These are phyloP conservation scores for Rhabdomys dilectus DNA, from an alignment of 2,113 vertebrate species.

Conservation along the genomic window DNA sequence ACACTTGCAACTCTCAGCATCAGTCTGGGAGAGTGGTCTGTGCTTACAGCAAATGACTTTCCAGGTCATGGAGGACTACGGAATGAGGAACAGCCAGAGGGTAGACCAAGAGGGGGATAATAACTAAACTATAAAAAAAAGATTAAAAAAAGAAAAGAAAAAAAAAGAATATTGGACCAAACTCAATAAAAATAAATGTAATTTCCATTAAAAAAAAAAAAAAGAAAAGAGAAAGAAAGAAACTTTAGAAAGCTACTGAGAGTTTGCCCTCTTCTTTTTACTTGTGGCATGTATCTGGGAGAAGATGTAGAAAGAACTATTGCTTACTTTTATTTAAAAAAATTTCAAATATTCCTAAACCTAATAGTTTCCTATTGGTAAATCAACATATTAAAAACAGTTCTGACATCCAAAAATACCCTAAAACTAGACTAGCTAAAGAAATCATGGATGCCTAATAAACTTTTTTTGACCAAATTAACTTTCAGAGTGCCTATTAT, in stretches of 20 bases:
- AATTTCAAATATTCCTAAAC: conserved; percentile 29
- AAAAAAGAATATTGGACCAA: too few relatives aligned
- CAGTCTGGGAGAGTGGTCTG: neutral
- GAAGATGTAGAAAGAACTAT: neutral
- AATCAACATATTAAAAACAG: neutral
- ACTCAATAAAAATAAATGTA: too few relatives aligned
- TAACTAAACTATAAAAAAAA: too few relatives aligned
- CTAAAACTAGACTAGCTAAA: neutral
- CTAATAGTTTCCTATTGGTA: neutral
- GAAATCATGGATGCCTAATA: neutral
- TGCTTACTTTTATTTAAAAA: neutral
- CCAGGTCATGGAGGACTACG: neutral
- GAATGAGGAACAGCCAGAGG: too few relatives aligned
- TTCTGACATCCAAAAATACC: neutral
- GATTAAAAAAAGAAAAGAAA: too few relatives aligned
- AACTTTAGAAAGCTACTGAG: neutral
- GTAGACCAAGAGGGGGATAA: too few relatives aligned
- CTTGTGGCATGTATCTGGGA: neutral
- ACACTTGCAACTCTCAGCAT: neutral
- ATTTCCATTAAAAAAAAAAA: too few relatives aligned
- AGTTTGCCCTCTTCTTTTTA: conserved; percentile 38
- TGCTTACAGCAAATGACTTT: conserved; percentile 21
- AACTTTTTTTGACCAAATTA: neutral
- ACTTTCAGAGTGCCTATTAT: conserved; percentile 42
- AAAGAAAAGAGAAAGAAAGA: neutral